Evolutionary conservation across 2,888 invertebrate genomes (phyloP), one percentile per base, ranked within the genome.

Genomic region (Lasioglossum marginatum): DNA sequence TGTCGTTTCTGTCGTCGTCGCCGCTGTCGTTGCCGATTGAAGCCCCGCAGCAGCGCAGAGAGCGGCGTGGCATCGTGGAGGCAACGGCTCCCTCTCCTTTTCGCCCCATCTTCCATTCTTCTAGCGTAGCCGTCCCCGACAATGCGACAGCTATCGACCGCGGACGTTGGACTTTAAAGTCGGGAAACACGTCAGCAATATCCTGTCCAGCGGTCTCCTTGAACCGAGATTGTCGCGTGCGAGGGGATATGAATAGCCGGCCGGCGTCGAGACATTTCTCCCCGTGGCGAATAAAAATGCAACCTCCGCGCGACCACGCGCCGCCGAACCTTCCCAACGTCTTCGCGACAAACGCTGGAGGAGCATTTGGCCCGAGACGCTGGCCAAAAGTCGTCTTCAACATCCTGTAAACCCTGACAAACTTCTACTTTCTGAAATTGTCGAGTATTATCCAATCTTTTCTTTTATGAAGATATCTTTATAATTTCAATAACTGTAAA

Each of bases 141-240:
- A 83, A 83, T 84, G 77, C 86, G 74, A 40, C 85, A 68, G 78
- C 77, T 84, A 86, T 86, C 84, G 86, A 84, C 86, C 86, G 77
- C 63, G 77, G 78, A 75, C 84, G 83, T 37, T 71, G 80, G 83
- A 83, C 77, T 83, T 83, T 83, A 85, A 85, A 85, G 83, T 82
- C 83, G 77, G 34, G 83, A 70, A 83, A 86, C 85, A 57, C 83
- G 85, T 83, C 83, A 85, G 83, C 83, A 81, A 83, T 83, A 84
- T 84, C 84, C 84, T 84, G 82, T 84, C 78, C 70, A 70, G 48
- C 74, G 52, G 74, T 75, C 82, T 83, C 74, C 83, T 83, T 70
- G 34, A 77, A 52, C 74, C 60, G 81, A 81, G 83, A 83, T 83
- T 63, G 83, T 81, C 76, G 82, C 73, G 81, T 43, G 68, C 70